phyloP scores from a whole-genome alignment of 2,113 vertebrate genomes.

The Butastur rufipennis region DNA sequence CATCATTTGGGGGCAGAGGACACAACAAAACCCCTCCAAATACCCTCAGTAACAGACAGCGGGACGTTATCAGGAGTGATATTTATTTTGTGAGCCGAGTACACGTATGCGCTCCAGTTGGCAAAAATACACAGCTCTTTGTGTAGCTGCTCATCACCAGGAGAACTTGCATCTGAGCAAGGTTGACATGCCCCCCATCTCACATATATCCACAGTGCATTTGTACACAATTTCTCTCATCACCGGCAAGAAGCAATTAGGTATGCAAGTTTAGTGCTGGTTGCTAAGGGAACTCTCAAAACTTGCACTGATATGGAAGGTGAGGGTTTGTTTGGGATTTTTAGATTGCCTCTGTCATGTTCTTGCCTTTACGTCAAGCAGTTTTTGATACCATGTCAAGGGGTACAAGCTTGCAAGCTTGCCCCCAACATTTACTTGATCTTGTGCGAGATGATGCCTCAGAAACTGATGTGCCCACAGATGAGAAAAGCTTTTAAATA shows the following conservation, averaged over 20 bases:
- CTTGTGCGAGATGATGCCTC: not conserved
- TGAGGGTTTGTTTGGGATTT: not conserved
- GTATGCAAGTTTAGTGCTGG: not conserved
- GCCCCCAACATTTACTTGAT: not conserved
- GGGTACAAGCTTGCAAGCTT: not conserved
- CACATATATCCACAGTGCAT: not conserved
- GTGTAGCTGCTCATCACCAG: not conserved
- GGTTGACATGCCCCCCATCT: accelerated
- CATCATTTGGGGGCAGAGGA: not conserved
- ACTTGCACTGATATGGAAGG: not conserved
- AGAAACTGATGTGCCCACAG: not conserved
- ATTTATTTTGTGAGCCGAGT: not conserved
- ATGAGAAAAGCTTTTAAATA: not conserved
- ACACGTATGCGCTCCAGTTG: not conserved
- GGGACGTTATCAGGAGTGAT: not conserved
- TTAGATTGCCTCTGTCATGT: not conserved
- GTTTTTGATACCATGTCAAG: not conserved
- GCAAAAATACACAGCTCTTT: not conserved
- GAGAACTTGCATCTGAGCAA: not conserved
- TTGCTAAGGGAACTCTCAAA: not conserved
- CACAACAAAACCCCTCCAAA: not conserved
- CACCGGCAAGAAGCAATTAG: not conserved
- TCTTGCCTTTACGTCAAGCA: not conserved
- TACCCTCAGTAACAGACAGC: not conserved
- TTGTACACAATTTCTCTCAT: not conserved